These are phyloP conservation scores for Caerostris darwini DNA, from an alignment of 1,140 invertebrate species.

Conservation along the genomic window DNA sequence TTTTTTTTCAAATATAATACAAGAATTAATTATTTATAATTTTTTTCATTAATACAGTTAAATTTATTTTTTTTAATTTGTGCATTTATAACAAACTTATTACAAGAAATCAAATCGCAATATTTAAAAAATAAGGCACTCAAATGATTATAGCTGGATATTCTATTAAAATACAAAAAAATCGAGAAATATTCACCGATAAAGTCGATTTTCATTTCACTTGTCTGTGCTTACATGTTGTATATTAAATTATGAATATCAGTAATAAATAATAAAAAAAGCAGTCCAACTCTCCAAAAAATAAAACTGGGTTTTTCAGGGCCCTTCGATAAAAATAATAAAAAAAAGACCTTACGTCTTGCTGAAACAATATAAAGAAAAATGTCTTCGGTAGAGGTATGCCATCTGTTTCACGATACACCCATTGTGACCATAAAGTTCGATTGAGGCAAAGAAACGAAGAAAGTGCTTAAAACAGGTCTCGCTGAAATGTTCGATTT, in stretches of 20 bases:
- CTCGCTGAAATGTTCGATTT: slow-evolving; percentile 55
- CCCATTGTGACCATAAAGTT: slow-evolving; percentile 65
- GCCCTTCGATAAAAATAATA: not conserved
- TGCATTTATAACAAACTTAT: too few relatives aligned
- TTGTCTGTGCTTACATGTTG: not conserved
- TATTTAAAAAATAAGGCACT: too few relatives aligned
- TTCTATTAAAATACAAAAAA: not conserved
- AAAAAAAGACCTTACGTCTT: not conserved
- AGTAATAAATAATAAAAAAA: not conserved
- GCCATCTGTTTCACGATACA: slow-evolving; percentile 63
- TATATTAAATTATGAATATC: not conserved
- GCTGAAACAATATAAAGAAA: slow-evolving; percentile 68
- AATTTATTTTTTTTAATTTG: too few relatives aligned
- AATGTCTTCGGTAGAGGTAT: slow-evolving; percentile 53
- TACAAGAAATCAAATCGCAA: too few relatives aligned
- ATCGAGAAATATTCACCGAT: not conserved
- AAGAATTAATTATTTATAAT: too few relatives aligned
- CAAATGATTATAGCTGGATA: too few relatives aligned
- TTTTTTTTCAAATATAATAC: too few relatives aligned
- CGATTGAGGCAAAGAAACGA: slow-evolving; percentile 45
- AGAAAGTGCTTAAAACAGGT: slow-evolving; percentile 52
- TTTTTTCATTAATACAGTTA: too few relatives aligned
- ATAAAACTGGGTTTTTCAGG: not conserved
- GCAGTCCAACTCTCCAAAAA: not conserved
- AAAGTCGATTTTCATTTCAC: not conserved